Conservation (phyloP, 2,888 invertebrate species). For the Chloroclysta siterata region DNA sequence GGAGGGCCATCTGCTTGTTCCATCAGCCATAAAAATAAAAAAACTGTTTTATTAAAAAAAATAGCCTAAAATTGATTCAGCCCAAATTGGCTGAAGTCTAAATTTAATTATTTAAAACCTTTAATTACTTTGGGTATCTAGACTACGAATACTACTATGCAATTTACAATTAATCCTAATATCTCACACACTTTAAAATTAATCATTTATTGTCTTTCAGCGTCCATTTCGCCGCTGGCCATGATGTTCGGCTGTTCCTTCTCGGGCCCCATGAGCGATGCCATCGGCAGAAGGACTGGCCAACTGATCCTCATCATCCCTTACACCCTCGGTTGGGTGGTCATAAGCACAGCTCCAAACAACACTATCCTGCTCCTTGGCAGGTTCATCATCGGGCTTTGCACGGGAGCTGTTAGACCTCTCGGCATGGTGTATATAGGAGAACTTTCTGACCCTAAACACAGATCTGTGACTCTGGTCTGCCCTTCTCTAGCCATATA, state of each 20-base stretch:
- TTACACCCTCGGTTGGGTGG: conserved; percentile 56
- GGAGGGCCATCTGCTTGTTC: no score
- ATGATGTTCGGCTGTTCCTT: conserved; percentile 59
- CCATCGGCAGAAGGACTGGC: conserved; percentile 55
- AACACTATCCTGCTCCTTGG: conserved; percentile 52
- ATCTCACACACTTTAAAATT: not conserved
- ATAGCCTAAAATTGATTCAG: no score
- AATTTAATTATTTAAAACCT: no score
- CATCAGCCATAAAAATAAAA: no score
- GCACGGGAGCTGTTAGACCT: conserved; percentile 55
- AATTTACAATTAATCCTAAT: no score
- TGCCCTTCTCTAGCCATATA: conserved; percentile 49
- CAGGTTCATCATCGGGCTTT: conserved; percentile 56
- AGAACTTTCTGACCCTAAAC: conserved; percentile 60
- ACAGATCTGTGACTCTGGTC: conserved; percentile 53
- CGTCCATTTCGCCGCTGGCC: conserved; percentile 53
- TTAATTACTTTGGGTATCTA: no score
- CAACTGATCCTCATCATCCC: conserved; percentile 53
- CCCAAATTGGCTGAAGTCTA: no score
- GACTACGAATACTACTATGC: no score
- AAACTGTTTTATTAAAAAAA: no score
- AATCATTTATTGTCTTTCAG: conserved; percentile 47
- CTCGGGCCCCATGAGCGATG: conserved; percentile 58
- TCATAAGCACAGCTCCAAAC: conserved; percentile 50
- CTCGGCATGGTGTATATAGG: conserved; percentile 57